Evolutionary conservation across 2,888 invertebrate genomes (phyloP), one percentile per base, ranked within the genome.

Genomic region (Sinopyrophorus schimmeli): DNA sequence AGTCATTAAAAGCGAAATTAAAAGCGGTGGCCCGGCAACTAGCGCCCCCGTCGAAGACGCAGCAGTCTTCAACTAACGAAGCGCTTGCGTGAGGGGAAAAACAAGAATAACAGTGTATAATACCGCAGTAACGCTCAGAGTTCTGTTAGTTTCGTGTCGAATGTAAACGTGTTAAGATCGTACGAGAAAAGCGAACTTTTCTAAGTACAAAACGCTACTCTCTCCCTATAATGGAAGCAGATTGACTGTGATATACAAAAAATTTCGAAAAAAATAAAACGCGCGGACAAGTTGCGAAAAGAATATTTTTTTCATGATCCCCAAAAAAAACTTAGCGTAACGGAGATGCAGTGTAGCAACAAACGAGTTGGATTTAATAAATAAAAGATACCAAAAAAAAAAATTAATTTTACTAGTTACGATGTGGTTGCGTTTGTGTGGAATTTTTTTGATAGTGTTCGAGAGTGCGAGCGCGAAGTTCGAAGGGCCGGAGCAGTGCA

Each of bases 401-500:
- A 20, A 35, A 16, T 9, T n/a, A n/a, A n/a, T n/a, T n/a, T n/a
- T n/a, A n/a, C n/a, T n/a, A n/a, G n/a, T 53, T 63, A 71, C 67
- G 73, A 79, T 78, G 77, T 72, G 68, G 70, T 70, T 72, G 71
- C 73, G 74, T 68, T 75, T 77, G 74, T 71, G 76, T 16, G 53
- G 54, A 40, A 50, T 59, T 30, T 41, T 76, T 68, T 69, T 76
- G 73, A 64, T 59, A 26, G 53, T 46, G 5, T 59, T 64, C 10
- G 20, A 54, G 15, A 73, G 61, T 71, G 72, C 64, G 61, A 73
- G 67, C 73, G 76, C 60, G 27, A 60, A 56, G 48, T 69, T 63
- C 57, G 71, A 72, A 46, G 69, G 73, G 17, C 71, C 71, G 12
- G 76, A 77, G 57, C 73, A 73, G 55, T 78, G 78, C 57, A 67